Evolutionary conservation across 2,113 vertebrate genomes (phyloP).

Genomic region (Anolis carolinensis): DNA sequence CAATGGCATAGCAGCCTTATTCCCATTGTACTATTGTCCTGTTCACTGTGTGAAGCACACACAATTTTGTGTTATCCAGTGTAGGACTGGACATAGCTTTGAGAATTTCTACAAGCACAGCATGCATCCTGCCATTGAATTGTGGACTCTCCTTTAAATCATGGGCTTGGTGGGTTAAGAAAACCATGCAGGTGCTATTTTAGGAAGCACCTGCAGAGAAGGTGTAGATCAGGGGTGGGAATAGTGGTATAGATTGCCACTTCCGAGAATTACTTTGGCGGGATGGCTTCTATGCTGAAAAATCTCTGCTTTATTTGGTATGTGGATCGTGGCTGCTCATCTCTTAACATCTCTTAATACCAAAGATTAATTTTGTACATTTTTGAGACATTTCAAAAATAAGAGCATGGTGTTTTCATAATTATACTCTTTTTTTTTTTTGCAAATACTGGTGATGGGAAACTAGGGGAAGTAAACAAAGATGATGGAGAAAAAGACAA

Average conservation of each 20-base stretch:
- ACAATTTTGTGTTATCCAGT: no score
- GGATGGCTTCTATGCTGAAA: neutral
- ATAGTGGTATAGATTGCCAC: neutral
- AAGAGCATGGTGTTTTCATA: slow-evolving; percentile 61
- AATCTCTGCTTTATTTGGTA: neutral
- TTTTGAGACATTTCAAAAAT: neutral
- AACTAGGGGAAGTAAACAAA: slow-evolving; percentile 49
- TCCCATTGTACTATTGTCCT: neutral
- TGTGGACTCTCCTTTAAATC: neutral
- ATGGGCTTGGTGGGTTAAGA: neutral
- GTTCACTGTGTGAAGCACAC: no score
- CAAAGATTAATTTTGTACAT: neutral
- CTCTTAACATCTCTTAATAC: neutral
- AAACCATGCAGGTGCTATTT: neutral
- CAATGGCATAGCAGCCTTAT: neutral
- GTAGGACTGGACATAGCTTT: neutral
- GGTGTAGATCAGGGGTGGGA: no score
- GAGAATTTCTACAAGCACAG: neutral
- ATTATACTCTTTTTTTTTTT: slow-evolving; percentile 56
- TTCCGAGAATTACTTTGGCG: neutral
- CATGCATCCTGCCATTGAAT: neutral
- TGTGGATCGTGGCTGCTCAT: neutral
- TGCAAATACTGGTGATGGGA: slow-evolving; percentile 54
- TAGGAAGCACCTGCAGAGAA: neutral
- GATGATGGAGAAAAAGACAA: slow-evolving; percentile 54